Evolutionary conservation across 1,140 invertebrate genomes (phyloP).

Genomic region (Apis mellifera): Amel_HAv3.1 CM009931.2:7689501-7690000

Average conservation of each 20-base stretch:
- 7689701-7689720: constrained; percentile 59
- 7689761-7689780: constrained; percentile 65
- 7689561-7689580: no score
- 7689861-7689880: constrained; percentile 68
- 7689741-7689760: constrained; percentile 58
- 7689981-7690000: no score
- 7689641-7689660: constrained; percentile 43
- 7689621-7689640: neutral
- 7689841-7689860: constrained; percentile 39
- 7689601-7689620: neutral
- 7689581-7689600: neutral
- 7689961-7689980: neutral
- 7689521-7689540: no score
- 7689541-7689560: no score
- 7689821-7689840: neutral
- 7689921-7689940: neutral
- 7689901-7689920: neutral
- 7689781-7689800: constrained; percentile 56
- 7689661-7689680: constrained; percentile 53
- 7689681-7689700: constrained; percentile 29
- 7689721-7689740: constrained; percentile 70
- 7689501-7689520: no score
- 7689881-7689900: constrained; percentile 53
- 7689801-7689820: constrained; percentile 19
- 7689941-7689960: neutral